Base-by-base conservation (phyloP, 2,888 invertebrate species). In the Hyppa rectilinea region DNA sequence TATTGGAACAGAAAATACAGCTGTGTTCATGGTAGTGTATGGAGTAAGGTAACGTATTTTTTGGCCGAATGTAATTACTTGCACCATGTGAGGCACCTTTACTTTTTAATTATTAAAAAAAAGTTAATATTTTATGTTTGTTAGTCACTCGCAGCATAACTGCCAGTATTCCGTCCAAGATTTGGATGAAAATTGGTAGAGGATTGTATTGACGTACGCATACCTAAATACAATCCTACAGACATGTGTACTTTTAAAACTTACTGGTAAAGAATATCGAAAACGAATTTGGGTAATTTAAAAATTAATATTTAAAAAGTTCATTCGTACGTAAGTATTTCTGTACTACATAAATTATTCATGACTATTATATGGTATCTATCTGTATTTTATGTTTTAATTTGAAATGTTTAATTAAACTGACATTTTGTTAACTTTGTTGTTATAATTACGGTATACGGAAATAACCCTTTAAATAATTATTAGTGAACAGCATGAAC, bases 161-260 rank as follows among this genome's bases (percentile, higher is more conserved):
- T 74, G 52, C 38, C 26, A 45, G 73, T 61, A 36, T 68, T 68
- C 45, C 55, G 55, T 67, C 68, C 55, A 31, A n/a, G n/a, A 34
- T 50, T 55, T 56, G 55, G 38, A 60, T 55, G 34, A 56, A 60
- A 55, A 43, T 23, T 47, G 23, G 45, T 47, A 36, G 4, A 50
- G 23, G 3, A 43, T 20, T 64, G 29, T 50, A 12, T n/a, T n/a
- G n/a, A n/a, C n/a, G n/a, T n/a, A n/a, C n/a, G n/a, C n/a, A n/a
- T n/a, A n/a, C n/a, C n/a, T n/a, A n/a, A n/a, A n/a, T n/a, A n/a
- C n/a, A n/a, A n/a, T n/a, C n/a, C n/a, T n/a, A n/a, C n/a, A n/a
- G 10, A 31, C 10, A 0, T 62, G 34, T 65, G 29, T 20, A 17
- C 7, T 47, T 45, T 45, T 63, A 20, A n/a, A n/a, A n/a, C n/a